Percentiles rank a stretch among this genome's conserved stretches.
Evolutionary conservation across 2,888 invertebrate genomes (phyloP).

Genomic region (Tipula helvola): DNA sequence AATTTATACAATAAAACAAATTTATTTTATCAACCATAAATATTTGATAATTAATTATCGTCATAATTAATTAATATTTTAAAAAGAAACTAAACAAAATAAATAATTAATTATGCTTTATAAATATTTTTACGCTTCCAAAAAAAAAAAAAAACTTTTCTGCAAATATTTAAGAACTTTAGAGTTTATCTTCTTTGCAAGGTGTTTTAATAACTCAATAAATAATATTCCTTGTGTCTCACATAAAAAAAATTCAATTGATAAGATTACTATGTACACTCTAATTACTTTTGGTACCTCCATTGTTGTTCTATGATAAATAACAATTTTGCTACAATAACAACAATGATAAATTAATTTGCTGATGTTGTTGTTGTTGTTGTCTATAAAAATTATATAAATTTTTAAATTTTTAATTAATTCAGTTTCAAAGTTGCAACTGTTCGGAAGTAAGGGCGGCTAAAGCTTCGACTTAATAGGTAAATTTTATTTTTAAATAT

Average conservation of each 20-base stretch:
- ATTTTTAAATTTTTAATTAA: neutral
- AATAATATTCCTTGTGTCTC: neutral
- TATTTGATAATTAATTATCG: neutral
- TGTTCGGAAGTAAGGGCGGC: neutral
- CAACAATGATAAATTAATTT: neutral
- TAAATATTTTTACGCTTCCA: neutral
- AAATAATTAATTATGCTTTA: neutral
- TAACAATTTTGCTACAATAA: neutral
- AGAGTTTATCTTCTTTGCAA: neutral
- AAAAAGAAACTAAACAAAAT: neutral
- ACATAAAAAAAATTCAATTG: neutral
- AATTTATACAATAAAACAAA: neutral
- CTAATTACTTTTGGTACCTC: neutral
- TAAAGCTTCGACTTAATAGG: neutral
- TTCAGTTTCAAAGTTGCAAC: neutral
- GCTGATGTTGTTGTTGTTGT: neutral
- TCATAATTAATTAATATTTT: neutral
- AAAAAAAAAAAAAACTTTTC: neutral
- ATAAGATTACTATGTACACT: neutral
- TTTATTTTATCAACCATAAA: neutral
- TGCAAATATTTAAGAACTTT: neutral
- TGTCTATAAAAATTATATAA: neutral
- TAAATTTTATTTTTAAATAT: neutral
- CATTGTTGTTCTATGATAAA: neutral
- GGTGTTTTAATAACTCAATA: neutral